phyloP scores from a whole-genome alignment of 2,888 invertebrate species.

The Synanthedon tipuliformis region DNA sequence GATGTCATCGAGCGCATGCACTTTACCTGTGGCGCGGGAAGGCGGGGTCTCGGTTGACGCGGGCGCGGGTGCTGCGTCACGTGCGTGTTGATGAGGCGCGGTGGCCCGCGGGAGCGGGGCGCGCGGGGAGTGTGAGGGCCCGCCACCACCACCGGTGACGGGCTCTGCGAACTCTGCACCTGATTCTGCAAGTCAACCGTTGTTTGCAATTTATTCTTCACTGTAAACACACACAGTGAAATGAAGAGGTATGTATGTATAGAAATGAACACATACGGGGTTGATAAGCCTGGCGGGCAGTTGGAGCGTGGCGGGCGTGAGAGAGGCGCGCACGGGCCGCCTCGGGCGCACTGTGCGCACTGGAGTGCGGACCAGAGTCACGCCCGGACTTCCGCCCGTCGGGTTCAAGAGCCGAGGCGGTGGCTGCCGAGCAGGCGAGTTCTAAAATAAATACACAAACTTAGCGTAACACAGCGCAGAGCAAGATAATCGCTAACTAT shows the following conservation, averaged over 20 bases:
- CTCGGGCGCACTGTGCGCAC: conserved; percentile 28
- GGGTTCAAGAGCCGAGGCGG: conserved; percentile 48
- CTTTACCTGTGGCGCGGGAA: conserved; percentile 31
- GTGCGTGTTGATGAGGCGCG: conserved; percentile 46
- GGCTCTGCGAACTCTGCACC: neutral
- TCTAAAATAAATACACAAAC: conserved; percentile 16
- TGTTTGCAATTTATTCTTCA: no score
- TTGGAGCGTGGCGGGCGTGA: conserved; percentile 15
- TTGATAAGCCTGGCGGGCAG: conserved; percentile 15
- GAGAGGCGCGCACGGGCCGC: conserved; percentile 23
- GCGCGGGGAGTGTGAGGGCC: neutral
- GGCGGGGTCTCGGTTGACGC: conserved; percentile 36
- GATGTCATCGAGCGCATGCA: no score
- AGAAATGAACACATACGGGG: conserved; percentile 5
- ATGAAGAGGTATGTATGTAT: no score
- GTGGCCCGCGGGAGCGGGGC: conserved; percentile 10
- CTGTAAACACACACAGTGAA: no score
- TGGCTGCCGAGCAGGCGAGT: conserved; percentile 28
- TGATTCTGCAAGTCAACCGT: no score
- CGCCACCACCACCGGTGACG: neutral
- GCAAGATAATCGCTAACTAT: no score
- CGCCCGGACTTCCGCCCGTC: conserved; percentile 25
- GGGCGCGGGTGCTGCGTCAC: conserved; percentile 33
- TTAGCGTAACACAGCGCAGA: no score
- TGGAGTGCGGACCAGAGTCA: conserved; percentile 42